phyloP scores from a whole-genome alignment of 1,140 invertebrate genomes.

The Platorchestia sp. region DNA sequence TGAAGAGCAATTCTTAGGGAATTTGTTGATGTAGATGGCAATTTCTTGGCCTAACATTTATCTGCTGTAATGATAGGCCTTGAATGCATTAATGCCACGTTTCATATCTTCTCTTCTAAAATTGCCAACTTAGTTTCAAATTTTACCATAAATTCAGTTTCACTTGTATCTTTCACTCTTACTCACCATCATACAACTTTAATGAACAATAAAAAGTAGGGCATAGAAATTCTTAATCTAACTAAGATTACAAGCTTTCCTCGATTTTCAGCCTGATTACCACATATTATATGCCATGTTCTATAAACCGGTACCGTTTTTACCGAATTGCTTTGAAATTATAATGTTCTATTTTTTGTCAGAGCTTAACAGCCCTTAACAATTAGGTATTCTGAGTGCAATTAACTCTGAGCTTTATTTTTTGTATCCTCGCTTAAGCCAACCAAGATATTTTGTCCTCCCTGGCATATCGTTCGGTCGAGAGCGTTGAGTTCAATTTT shows the following conservation, averaged over 20 bases:
- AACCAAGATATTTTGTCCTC: too few species aligned
- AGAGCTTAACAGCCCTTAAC: not conserved
- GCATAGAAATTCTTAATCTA: not conserved
- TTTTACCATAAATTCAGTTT: not conserved
- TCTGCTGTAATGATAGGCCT: not conserved
- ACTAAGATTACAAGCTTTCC: not conserved
- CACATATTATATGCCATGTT: not conserved
- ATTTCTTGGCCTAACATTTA: not conserved
- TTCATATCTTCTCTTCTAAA: not conserved
- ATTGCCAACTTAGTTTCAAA: not conserved
- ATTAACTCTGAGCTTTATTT: not conserved
- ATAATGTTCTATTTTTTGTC: not conserved
- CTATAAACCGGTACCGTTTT: not conserved
- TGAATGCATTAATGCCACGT: not conserved
- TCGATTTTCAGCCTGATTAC: not conserved
- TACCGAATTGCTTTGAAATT: not conserved
- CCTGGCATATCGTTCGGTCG: not conserved
- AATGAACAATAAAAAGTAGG: not conserved
- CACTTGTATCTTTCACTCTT: too few species aligned
- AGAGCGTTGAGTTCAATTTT: too few species aligned
- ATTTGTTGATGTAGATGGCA: too few species aligned
- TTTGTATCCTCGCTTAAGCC: not conserved
- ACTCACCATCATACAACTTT: too few species aligned
- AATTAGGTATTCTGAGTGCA: not conserved
- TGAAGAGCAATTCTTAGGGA: too few species aligned